These are phyloP conservation scores for Chaetura pelagica DNA, from an alignment of 2,113 vertebrate genomes.

Conservation along the genomic window DNA sequence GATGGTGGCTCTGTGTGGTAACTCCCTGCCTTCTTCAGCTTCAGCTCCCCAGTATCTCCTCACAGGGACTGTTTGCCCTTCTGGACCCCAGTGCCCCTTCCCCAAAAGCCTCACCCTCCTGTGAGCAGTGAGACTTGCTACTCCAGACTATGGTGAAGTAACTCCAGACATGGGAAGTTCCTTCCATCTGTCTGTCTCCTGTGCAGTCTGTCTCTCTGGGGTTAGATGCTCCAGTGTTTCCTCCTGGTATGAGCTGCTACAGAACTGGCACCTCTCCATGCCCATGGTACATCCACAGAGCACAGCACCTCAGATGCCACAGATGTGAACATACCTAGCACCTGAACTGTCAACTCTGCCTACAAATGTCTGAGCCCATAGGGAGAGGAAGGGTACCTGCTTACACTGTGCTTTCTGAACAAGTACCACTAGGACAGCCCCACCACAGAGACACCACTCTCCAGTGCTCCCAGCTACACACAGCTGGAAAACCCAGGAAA, in stretches of 20 bases:
- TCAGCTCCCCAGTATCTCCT: neutral
- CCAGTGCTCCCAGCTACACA: neutral
- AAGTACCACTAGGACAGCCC: neutral
- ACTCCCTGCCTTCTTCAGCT: neutral
- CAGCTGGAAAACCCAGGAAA: neutral
- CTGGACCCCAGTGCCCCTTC: neutral
- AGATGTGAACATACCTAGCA: accelerated
- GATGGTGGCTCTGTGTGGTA: neutral
- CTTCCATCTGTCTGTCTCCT: neutral
- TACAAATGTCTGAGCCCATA: neutral
- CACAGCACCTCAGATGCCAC: accelerated
- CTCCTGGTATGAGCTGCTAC: neutral
- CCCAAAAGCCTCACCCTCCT: accelerated
- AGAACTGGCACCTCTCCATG: neutral
- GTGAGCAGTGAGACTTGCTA: neutral
- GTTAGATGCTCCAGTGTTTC: neutral
- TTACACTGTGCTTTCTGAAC: neutral
- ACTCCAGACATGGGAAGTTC: neutral
- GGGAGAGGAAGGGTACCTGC: neutral
- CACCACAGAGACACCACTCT: neutral
- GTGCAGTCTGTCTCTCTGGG: accelerated
- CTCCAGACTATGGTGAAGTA: neutral
- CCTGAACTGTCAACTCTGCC: neutral
- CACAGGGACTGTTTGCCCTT: neutral
- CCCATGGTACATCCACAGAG: accelerated